Evolutionary conservation across 2,797 vertebrate genomes (phyloP), one percentile per base, ranked within the genome.

Genomic region (Monodelphis domestica): DNA sequence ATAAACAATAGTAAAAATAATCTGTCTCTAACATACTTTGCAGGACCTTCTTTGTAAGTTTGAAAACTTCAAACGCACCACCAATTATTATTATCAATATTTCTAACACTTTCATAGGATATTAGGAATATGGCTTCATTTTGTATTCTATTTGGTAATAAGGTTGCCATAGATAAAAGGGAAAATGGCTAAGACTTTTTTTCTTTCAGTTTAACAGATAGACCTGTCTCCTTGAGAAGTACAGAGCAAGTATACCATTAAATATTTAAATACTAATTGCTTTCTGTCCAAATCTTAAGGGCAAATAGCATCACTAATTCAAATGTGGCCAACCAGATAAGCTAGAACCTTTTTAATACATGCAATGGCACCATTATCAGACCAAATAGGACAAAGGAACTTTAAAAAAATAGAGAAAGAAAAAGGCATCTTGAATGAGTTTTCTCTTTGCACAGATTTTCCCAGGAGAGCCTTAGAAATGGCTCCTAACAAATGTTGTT

Each of bases 401-500:
- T 17, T 29, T n/a, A 90, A 45, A 91, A 50, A 50, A 52, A 94
- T 50, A 55, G 28, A 51, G 17, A 52, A 89, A 89, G 29, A 78
- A 0, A 88, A 94, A 88, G 87, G 54, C 55, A 63, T 28, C 92
- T 55, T 57, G 57, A 89, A 28, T 15, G 50, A 15, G 15, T 92
- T 94, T 95, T 93, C 15, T 59, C 88, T 94, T 87, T 63, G 53
- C n/a, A 0, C 51, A 53, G 26, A n/a, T 91, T 95, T 91, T 96
- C 90, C 89, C 70, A 94, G 63, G 59, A 90, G 87, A 90, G 9
- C 14, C 30, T 87, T 95, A 84, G 89, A 94, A 96, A 92, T 26
- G 90, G 87, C 33, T 6, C 50, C 55, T 96, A 96, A 84, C 90
- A 96, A 93, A 96, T 91, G 90, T 38, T 90, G 90, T 63, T 91